phyloP scores from a whole-genome alignment of 2,888 invertebrate genomes.

The Iselma pallidipennis region DNA sequence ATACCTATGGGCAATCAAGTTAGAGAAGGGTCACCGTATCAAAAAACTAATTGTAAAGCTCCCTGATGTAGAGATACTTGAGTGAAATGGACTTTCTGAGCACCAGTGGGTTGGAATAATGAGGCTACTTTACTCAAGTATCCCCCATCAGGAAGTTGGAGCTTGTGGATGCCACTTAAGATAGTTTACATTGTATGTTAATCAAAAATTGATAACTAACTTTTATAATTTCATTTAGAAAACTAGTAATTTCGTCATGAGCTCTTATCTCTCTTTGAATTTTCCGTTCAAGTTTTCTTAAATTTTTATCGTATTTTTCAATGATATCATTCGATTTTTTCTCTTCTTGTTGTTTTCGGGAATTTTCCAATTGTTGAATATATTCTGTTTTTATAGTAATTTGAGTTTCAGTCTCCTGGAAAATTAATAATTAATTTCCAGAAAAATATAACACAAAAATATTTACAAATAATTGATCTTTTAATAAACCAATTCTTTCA shows the following conservation, averaged over 20 bases:
- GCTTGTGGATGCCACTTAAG: too few relatives aligned
- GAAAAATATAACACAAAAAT: not conserved
- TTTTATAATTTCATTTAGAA: conserved; percentile 43
- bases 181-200: too few relatives aligned
- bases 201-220: conserved; percentile 25
- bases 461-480: not conserved
- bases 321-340: not conserved
- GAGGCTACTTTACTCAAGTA: too few relatives aligned
- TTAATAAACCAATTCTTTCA: not conserved
- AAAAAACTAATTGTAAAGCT: too few relatives aligned
- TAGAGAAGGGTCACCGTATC: too few relatives aligned
- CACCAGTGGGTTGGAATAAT: too few relatives aligned
- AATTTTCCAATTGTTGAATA: not conserved
- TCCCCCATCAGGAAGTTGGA: too few relatives aligned
- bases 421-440: not conserved
- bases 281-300: not conserved
- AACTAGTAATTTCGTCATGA: conserved; percentile 22
- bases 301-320: not conserved
- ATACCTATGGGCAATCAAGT: too few relatives aligned
- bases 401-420: not conserved
- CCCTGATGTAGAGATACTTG: too few relatives aligned
- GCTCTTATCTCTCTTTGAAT: not conserved
- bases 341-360: not conserved
- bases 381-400: not conserved
- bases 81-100: too few relatives aligned